These are phyloP conservation scores for Aethina tumida DNA, from an alignment of 1,140 invertebrate species.

Conservation along the genomic window DNA sequence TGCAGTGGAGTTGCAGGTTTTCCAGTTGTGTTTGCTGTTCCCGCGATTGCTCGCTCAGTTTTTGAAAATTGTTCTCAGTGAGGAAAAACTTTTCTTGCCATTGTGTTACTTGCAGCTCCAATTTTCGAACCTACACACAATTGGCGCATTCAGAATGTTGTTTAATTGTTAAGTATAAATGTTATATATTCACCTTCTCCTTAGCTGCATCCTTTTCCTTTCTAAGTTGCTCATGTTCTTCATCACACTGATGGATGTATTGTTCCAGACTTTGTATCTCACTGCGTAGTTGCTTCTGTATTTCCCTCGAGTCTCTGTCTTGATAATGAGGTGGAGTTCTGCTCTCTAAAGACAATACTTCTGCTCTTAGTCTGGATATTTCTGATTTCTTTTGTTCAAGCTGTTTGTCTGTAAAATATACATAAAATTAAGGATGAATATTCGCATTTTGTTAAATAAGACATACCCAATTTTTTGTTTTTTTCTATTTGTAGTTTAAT, in stretches of 20 bases:
- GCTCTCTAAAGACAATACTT: slow-evolving; percentile 21
- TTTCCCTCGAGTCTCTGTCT: slow-evolving; percentile 15
- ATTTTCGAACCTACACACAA: slow-evolving; percentile 14
- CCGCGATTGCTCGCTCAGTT: slow-evolving; percentile 13
- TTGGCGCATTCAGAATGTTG: not conserved
- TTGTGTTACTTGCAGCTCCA: slow-evolving; percentile 15
- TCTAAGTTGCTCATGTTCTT: slow-evolving; percentile 23
- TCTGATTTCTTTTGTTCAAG: slow-evolving; percentile 22
- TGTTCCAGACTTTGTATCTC: slow-evolving; percentile 28
- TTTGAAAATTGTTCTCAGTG: slow-evolving; percentile 18
- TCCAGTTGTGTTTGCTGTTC: slow-evolving; percentile 16
- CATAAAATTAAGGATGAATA: not conserved
- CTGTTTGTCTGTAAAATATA: slow-evolving; percentile 18
- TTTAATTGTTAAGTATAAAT: not conserved
- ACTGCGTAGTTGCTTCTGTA: slow-evolving; percentile 15
- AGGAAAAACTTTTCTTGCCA: slow-evolving; percentile 24
- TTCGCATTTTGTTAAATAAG: not conserved
- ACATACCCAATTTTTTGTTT: slow-evolving; percentile 25
- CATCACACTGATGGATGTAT: slow-evolving; percentile 24
- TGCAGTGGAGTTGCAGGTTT: slow-evolving; percentile 19
- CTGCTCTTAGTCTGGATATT: slow-evolving; percentile 18
- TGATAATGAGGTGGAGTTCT: slow-evolving; percentile 21
- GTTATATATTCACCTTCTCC: slow-evolving; percentile 14
- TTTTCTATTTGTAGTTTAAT: slow-evolving; percentile 22
- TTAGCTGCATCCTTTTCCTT: slow-evolving; percentile 19